Percentiles rank a stretch among this genome's conserved stretches.
Conservation (phyloP, 2,888 invertebrate species). For the Epirrhoe tristata region DNA sequence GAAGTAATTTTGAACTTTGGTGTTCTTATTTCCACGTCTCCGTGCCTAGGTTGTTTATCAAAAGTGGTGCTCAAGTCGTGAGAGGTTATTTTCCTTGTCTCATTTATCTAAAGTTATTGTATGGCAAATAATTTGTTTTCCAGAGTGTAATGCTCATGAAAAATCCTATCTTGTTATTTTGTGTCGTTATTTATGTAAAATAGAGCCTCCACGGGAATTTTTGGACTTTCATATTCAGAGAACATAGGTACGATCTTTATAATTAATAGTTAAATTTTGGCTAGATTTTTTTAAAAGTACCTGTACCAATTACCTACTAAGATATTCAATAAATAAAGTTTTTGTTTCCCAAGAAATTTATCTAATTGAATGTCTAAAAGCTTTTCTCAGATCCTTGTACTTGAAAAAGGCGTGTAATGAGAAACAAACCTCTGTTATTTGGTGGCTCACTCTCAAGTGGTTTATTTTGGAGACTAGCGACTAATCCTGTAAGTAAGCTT, state of each 20-base stretch:
- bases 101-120: neutral
- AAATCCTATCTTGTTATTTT: neutral
- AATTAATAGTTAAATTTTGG: neutral
- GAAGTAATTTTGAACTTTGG: neutral
- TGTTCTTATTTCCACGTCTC: constrained; percentile 12
- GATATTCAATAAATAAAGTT: neutral
- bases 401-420: constrained; percentile 11
- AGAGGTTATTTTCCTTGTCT: constrained; percentile 11
- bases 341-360: neutral
- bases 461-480: constrained; percentile 11
- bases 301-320: too few relatives aligned
- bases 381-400: neutral
- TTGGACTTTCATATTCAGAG: too few relatives aligned
- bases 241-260: too few relatives aligned
- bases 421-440: constrained; percentile 12
- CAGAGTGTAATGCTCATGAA: neutral
- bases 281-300: neutral
- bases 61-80: constrained; percentile 1
- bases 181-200: neutral
- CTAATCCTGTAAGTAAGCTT: constrained; percentile 29
- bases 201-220: neutral
- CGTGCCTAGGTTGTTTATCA: constrained; percentile 9
- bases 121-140: neutral
- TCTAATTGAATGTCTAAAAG: neutral
- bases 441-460: constrained; percentile 14